A percentile compares a stretch with the other conserved stretches of the same genome.
Evolutionary conservation across 2,797 vertebrate genomes (phyloP).

Genomic region (Myripristis jacobus): DNA sequence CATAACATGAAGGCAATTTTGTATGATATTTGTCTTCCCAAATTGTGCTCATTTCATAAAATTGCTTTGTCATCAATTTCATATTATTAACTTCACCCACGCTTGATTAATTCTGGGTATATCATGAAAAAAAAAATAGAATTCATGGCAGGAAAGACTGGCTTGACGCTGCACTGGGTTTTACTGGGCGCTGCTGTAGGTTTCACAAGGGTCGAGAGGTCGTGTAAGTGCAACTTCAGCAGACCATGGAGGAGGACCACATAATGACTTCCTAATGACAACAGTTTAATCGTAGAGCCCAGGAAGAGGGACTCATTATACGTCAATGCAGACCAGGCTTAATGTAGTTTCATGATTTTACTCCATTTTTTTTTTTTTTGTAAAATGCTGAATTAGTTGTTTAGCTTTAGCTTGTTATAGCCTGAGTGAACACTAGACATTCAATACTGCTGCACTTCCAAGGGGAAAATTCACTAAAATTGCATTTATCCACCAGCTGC

Average conservation of each 20-base stretch:
- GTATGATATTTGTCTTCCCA: not conserved
- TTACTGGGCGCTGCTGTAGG: slow-evolving; percentile 29
- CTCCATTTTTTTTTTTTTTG: not conserved
- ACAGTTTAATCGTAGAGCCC: slow-evolving; percentile 30
- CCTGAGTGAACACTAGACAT: no score
- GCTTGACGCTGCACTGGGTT: not conserved
- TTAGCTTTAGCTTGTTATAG: no score
- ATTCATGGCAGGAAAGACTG: slow-evolving; percentile 9
- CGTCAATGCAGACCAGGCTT: slow-evolving; percentile 26
- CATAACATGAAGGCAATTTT: not conserved
- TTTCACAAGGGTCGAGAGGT: slow-evolving; percentile 46
- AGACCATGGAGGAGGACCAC: slow-evolving; percentile 49
- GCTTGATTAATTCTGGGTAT: not conserved
- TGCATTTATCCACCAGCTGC: no score
- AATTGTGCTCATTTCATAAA: not conserved
- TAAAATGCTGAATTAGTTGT: not conserved
- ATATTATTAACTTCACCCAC: not conserved
- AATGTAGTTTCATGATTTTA: not conserved
- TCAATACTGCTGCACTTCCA: no score
- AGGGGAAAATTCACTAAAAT: no score
- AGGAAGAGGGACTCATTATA: slow-evolving; percentile 3
- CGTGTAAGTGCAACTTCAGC: slow-evolving; percentile 31
- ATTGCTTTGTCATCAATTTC: no score
- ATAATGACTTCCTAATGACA: slow-evolving; percentile 62
- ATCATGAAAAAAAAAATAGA: slow-evolving; percentile 16